Evolutionary conservation across 1,140 invertebrate genomes (phyloP).

Genomic region (Branchinecta lynchi): DNA sequence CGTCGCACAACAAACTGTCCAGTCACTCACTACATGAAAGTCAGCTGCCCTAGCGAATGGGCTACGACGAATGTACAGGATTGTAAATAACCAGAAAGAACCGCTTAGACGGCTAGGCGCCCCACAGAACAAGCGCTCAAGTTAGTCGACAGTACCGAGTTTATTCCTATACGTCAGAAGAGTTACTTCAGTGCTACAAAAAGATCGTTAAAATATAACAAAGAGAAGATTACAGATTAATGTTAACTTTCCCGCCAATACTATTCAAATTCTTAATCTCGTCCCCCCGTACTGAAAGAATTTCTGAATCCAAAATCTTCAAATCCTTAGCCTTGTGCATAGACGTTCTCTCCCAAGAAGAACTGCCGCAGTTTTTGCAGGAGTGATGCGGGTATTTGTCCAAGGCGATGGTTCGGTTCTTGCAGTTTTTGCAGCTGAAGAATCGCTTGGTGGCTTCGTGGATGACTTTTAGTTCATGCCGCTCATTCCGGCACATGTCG

Average conservation of each 20-base stretch:
- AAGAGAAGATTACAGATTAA: conserved; percentile 10
- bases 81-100: no score
- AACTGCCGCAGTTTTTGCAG: conserved; percentile 58
- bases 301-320: conserved; percentile 12
- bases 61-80: no score
- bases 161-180: no score
- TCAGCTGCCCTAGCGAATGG: no score
- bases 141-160: no score
- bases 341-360: conserved; percentile 53
- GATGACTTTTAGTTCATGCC: conserved; percentile 56
- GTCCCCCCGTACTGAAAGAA: conserved; percentile 17
- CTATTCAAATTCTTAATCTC: conserved; percentile 16
- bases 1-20: no score
- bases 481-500: conserved; percentile 62
- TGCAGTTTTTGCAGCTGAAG: conserved; percentile 75
- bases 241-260: conserved; percentile 9
- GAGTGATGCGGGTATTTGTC: conserved; percentile 54
- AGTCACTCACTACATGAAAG: no score
- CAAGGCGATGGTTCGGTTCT: conserved; percentile 57
- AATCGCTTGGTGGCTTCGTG: conserved; percentile 66
- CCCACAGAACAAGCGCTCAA: no score
- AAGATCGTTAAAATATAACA: background rate
- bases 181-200: no score
- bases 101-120: no score
- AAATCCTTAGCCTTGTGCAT: conserved; percentile 47